Evolutionary conservation across 2,113 vertebrate species (phyloP), one percentile per base, ranked within the genome.

Genomic region (Paramormyrops kingsleyae): DNA sequence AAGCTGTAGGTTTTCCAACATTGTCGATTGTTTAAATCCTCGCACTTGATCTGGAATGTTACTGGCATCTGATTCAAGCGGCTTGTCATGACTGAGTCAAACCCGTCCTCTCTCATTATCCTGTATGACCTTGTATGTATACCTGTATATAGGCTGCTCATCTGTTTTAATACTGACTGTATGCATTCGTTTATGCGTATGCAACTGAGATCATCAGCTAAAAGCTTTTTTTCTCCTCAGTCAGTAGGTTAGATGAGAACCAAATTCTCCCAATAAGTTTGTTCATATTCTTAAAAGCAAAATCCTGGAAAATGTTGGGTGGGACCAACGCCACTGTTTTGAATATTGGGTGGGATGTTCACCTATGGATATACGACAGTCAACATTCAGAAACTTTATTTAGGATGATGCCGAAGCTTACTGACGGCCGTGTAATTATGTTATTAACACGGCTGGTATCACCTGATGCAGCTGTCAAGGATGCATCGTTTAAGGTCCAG

Each of bases 1-100:
- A 97, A 97, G 88, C 94, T 99, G 98, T 99, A 96, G 98, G 98
- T 95, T 19, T 13, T 46, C 19, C 52, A 44, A 6, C 46, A 52
- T 87, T 17, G 17, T 19, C 13, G 21, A 44, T 44, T 10, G 44
- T 52, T 52, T 83, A 44, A 39, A 7, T 15, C 15, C 42, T 83
- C 15, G 1, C 42, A 12, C 1, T 19, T 8, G 35, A 83, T 19
- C 35, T 39, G 1, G 35, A 83, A 5, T 4, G 12, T 31, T 10
- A 74, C 31, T 35, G 13, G 10, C 31, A 74, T 74, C 70, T 35
- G 9, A 8, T 74, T 74, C 70, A 39, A 5, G 70, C 4, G 0
- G 5, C 27, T 70, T 70, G 62, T 39, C 35, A 42, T n/a, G 59
- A n/a, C 7, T 1, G 59, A 66, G n/a, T 27, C 9, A 66, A 27